Percentiles rank a stretch among this genome's conserved stretches.
Conservation (phyloP, 2,113 vertebrate genomes). For the Rhadina sibilatrix region DNA sequence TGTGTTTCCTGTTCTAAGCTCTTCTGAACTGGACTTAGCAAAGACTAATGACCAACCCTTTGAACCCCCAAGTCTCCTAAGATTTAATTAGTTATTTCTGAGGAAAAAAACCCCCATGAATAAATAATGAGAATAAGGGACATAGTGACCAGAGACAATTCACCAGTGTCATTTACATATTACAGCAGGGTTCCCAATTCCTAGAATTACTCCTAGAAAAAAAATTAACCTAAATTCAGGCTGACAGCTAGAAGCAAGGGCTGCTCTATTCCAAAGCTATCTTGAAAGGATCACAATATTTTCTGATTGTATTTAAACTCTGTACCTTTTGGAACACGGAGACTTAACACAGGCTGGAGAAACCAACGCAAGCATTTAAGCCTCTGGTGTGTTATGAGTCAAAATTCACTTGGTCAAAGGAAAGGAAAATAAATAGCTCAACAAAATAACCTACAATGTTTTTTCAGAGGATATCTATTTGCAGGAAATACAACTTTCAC, state of each 20-base stretch:
- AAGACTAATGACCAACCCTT: constrained; percentile 34
- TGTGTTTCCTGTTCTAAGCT: constrained; percentile 13
- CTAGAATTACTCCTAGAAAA: constrained; percentile 28
- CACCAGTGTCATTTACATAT: constrained; percentile 3
- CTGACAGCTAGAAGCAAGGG: neutral
- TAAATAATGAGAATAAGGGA: constrained; percentile 47
- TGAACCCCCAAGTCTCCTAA: constrained; percentile 1
- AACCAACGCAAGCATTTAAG: neutral
- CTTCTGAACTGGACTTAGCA: constrained; percentile 10
- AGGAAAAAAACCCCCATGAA: neutral
- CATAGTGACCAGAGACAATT: neutral
- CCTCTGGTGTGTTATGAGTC: neutral
- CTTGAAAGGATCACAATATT: neutral
- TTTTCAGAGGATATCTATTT: neutral
- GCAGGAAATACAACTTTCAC: neutral
- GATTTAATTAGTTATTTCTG: constrained; percentile 42
- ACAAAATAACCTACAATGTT: neutral
- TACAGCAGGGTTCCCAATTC: neutral
- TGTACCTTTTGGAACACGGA: neutral
- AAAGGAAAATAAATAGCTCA: neutral
- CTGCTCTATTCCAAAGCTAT: neutral
- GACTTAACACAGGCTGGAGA: neutral
- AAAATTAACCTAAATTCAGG: neutral
- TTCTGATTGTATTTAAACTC: neutral
- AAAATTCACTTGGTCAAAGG: neutral